Evolutionary conservation across 2,113 vertebrate species (phyloP).

Genomic region (Gadus chalcogrammus): DNA sequence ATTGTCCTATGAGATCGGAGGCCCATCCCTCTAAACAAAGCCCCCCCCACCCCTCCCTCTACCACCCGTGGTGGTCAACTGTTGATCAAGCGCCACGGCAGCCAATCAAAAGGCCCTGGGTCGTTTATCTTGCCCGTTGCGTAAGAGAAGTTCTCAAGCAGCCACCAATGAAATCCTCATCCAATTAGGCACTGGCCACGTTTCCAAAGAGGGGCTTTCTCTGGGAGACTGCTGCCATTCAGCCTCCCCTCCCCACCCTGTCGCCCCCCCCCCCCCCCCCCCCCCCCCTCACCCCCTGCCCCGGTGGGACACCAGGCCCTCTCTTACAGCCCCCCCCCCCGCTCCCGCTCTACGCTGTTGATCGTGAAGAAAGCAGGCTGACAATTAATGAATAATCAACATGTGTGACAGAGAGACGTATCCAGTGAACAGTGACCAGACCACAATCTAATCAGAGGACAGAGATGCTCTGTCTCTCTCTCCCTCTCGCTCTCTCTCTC

Average conservation of each 20-base stretch:
- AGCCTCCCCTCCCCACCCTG: constrained; percentile 6
- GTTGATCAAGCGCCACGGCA: constrained; percentile 36
- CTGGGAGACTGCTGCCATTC: constrained; percentile 64
- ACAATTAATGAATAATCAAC: constrained; percentile 74
- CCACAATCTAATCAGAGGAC: constrained; percentile 64
- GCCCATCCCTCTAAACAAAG: constrained; percentile 6
- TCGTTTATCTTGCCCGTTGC: constrained; percentile 66
- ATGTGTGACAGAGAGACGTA: constrained; percentile 69
- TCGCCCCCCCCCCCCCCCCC: too few species aligned
- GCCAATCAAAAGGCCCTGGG: constrained; percentile 26
- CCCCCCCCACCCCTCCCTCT: too few species aligned
- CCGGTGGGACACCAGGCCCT: constrained; percentile 61
- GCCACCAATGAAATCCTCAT: constrained; percentile 67
- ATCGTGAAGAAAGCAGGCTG: constrained; percentile 69
- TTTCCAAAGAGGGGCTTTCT: constrained; percentile 70
- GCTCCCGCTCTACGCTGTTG: constrained; percentile 62
- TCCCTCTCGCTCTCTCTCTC: constrained; percentile 1
- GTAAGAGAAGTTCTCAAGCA: constrained; percentile 60
- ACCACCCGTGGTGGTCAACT: constrained; percentile 31
- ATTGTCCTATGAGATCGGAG: neutral
- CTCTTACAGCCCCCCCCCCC: constrained; percentile 56
- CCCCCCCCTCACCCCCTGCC: constrained; percentile 5
- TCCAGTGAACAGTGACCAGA: constrained; percentile 63
- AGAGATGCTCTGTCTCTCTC: constrained; percentile 64
- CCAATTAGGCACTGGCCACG: constrained; percentile 69